Conservation (phyloP, 2,888 invertebrate genomes). For the Heliconius ethilla region DNA sequence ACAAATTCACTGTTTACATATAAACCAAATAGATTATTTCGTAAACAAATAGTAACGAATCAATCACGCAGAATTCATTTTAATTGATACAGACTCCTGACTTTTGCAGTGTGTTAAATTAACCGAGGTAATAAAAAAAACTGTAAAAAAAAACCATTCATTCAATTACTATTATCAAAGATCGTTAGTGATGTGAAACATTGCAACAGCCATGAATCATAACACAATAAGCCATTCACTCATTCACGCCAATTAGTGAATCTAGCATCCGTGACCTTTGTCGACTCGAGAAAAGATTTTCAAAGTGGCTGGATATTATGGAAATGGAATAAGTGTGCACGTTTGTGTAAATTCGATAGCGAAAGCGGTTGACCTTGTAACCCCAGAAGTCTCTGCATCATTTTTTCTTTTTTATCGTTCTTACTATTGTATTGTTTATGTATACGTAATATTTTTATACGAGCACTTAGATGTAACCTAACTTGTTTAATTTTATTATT, state of each 20-base stretch:
- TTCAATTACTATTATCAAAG: slow-evolving; percentile 17
- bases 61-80: background rate
- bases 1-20: background rate
- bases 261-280: slow-evolving; percentile 34
- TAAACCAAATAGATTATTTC: background rate
- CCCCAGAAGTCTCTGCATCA: slow-evolving; percentile 46
- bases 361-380: slow-evolving; percentile 72
- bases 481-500: background rate
- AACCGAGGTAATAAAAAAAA: slow-evolving; percentile 8
- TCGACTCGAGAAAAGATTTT: slow-evolving; percentile 30
- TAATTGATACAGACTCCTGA: slow-evolving; percentile 4
- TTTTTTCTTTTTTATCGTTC: background rate
- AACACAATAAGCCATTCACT: slow-evolving; percentile 12
- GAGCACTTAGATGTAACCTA: background rate
- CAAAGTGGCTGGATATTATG: slow-evolving; percentile 18
- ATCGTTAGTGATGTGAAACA: slow-evolving; percentile 31
- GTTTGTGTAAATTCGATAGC: slow-evolving; percentile 48
- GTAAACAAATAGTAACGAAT: background rate
- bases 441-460: background rate
- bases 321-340: slow-evolving; percentile 26
- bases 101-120: slow-evolving; percentile 5
- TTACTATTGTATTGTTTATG: background rate
- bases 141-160: slow-evolving; percentile 1
- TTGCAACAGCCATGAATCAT: slow-evolving; percentile 31
- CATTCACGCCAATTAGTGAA: slow-evolving; percentile 33